Evolutionary conservation across 2,113 vertebrate genomes (phyloP), one percentile per base, ranked within the genome.

Genomic region (Entelurus aequoreus): DNA sequence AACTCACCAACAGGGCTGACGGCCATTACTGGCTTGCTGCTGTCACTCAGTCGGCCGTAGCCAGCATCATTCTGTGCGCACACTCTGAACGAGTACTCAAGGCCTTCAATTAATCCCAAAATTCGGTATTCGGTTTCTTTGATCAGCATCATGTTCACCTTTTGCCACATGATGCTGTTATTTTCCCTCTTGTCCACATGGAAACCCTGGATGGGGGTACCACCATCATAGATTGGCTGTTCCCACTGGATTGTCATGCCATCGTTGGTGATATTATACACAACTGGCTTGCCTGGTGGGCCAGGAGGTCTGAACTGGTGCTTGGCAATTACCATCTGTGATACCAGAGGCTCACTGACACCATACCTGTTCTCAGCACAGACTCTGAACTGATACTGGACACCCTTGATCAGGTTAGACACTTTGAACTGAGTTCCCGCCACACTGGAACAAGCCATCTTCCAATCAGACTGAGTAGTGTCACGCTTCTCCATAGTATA

Each of bases 231-330:
- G 57, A 93, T 83, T 0, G 97, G 95, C 76, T 90, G 83, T 76
- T 98, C 96, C 95, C 96, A 99, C 68, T 94, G 93, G 76, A 99
- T 93, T 42, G 92, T 94, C 96, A 98, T 98, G 76, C 95, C 96
- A 81, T 99, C 97, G 59, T 92, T 94, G 0, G 96, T 99, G 66
- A 99, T 64, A 6, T 99, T 99, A 84, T 95, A 99, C 37, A 95
- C 91, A 19, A 99, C 81, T 54, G 96, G 97, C 59, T 92, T 95
- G 67, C 97, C 94, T 21, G 97, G 96, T 65, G 96, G 90, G 9
- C 97, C 97, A 65, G 97, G 95, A 82, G 94, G 92, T 84, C 94
- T 95, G 80, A 96, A 97, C 61, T 99, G 94, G 76, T 99, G 97
- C 82, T 95, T 98, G 73, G 95, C 95, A 59, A 98, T 85, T 49